A percentile compares a stretch with the other conserved stretches of the same genome.
phyloP scores from a whole-genome alignment of 2,888 invertebrate genomes.

The Phortica magna region DNA sequence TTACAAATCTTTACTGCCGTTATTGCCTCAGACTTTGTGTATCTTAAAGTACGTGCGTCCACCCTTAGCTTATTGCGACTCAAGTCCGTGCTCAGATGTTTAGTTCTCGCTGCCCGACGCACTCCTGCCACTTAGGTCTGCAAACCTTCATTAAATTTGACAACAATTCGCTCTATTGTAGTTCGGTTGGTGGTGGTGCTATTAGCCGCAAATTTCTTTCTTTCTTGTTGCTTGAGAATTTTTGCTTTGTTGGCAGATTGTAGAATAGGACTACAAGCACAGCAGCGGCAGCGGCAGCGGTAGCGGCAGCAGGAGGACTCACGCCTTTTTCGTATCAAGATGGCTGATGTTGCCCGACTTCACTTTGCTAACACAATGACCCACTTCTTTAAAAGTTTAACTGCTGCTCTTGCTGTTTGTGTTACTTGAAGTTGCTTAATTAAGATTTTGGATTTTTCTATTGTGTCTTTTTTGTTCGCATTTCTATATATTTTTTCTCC shows the following conservation, averaged over 20 bases:
- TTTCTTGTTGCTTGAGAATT: constrained; percentile 51
- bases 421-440: constrained; percentile 71
- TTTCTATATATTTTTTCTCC: neutral
- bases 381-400: constrained; percentile 33
- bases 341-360: neutral
- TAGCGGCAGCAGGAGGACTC: neutral
- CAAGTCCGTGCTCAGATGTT: too few relatives aligned
- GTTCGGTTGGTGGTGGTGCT: constrained; percentile 7
- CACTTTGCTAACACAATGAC: constrained; percentile 32
- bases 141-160: constrained; percentile 74
- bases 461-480: neutral
- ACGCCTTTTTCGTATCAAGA: constrained; percentile 43
- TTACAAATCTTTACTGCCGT: constrained; percentile 54
- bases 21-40: neutral
- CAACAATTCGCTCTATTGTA: constrained; percentile 49
- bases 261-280: neutral
- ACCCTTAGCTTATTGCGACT: neutral
- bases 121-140: constrained; percentile 55
- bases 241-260: constrained; percentile 58
- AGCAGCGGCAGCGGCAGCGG: neutral
- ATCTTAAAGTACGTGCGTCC: neutral
- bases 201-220: constrained; percentile 33
- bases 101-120: too few relatives aligned
- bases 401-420: constrained; percentile 42
- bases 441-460: constrained; percentile 63